Base-by-base conservation (phyloP, 2,113 vertebrate genomes). In the Trichomycterus rosablanca region DNA sequence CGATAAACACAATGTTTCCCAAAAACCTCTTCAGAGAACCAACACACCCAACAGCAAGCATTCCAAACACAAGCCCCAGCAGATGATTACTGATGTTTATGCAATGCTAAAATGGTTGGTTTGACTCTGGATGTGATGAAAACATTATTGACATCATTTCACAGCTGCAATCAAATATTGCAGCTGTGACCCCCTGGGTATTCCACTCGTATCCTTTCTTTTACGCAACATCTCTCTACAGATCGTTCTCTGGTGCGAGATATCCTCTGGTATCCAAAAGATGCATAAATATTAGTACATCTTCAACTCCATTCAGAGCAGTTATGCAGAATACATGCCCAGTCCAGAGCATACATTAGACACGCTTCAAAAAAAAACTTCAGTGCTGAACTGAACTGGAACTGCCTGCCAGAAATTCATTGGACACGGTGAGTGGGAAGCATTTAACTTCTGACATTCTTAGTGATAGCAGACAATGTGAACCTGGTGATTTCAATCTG, bases 401-500 rank as follows among this genome's bases (percentile, higher is more conserved):
- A 52, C 45, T 4, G 66, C 56, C 48, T 40, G 23, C 37, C 26
- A 59, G 45, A 28, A 34, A 62, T 7, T 19, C 42, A 57, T 72
- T 70, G 53, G 51, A 76, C 63, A 66, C 3, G 39, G 64, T 76
- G 60, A 26, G 63, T 74, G 62, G 4, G 42, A 59, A 73, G 70
- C 53, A 9, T 72, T 66, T 62, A 54, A 59, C 42, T 39, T 42
- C 18, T 39, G 66, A 37, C 43, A 20, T n/a, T n/a, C n/a, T n/a
- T 19, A 28, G 26, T 28, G 19, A 67, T 30, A 32, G 66, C 63
- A 63, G 71, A 28, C 35, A 56, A 5, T 39, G 26, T 3, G 26
- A 30, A 15, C 46, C 32, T 44, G 59, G 48, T 46, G 75, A 74
- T 78, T 72, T 65, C 20, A 57, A 78, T 80, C 70, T 52, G 14